phyloP scores from a whole-genome alignment of 2,888 invertebrate genomes.

The Melanchra persicariae region DNA sequence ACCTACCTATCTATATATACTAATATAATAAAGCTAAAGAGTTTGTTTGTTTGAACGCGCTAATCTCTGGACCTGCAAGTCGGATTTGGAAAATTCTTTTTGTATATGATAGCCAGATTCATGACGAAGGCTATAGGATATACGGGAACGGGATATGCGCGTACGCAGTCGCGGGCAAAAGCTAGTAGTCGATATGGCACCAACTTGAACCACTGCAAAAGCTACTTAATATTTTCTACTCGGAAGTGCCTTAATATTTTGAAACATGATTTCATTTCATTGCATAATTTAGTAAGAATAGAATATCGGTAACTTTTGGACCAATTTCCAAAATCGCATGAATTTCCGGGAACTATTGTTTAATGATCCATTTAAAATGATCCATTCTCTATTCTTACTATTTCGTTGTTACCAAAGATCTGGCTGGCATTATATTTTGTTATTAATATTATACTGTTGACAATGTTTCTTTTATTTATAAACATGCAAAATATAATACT shows the following conservation, averaged over 20 bases:
- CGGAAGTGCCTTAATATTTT: conserved; percentile 1
- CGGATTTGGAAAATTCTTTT: too few relatives aligned
- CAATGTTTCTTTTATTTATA: not conserved
- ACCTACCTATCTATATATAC: not conserved
- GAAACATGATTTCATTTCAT: not conserved
- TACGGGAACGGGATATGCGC: too few relatives aligned
- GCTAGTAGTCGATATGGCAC: too few relatives aligned
- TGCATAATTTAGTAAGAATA: conserved; percentile 4
- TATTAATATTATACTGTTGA: not conserved
- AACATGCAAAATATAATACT: not conserved
- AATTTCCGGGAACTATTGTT: too few relatives aligned
- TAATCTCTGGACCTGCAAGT: too few relatives aligned
- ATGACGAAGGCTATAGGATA: too few relatives aligned
- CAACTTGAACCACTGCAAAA: not conserved
- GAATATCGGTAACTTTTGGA: too few relatives aligned
- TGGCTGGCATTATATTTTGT: not conserved
- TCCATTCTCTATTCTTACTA: not conserved
- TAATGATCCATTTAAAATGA: too few relatives aligned
- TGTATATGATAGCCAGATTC: too few relatives aligned
- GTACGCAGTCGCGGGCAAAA: too few relatives aligned
- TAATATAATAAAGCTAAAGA: too few relatives aligned
- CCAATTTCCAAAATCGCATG: not conserved
- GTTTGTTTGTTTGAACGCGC: too few relatives aligned
- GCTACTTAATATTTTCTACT: not conserved
- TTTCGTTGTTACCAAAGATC: conserved; percentile 22